These are phyloP conservation scores for Mus musculus DNA, from an alignment of 2,113 vertebrate species.

Conservation along the genomic window GRCm39 chr15:22560001-22560500, in stretches of 20 bases:
- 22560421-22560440: background rate
- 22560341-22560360: background rate
- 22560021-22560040: no score
- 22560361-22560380: conserved; percentile 47
- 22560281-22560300: conserved; percentile 49
- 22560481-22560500: background rate
- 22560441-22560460: conserved; percentile 4
- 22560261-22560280: background rate
- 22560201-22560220: background rate
- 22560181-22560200: no score
- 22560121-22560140: background rate
- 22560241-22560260: background rate
- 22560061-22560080: conserved; percentile 41
- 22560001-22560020: no score
- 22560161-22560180: no score
- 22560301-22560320: background rate
- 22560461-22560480: background rate
- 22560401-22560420: conserved; percentile 49
- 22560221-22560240: background rate
- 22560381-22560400: conserved; percentile 29
- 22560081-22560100: conserved; percentile 3
- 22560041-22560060: background rate
- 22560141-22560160: background rate
- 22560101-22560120: conserved; percentile 21
- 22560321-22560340: conserved; percentile 14